Percentiles rank a stretch among this genome's conserved stretches.
phyloP scores from a whole-genome alignment of 2,113 vertebrate species.

The Anarrhichthys ocellatus region DNA sequence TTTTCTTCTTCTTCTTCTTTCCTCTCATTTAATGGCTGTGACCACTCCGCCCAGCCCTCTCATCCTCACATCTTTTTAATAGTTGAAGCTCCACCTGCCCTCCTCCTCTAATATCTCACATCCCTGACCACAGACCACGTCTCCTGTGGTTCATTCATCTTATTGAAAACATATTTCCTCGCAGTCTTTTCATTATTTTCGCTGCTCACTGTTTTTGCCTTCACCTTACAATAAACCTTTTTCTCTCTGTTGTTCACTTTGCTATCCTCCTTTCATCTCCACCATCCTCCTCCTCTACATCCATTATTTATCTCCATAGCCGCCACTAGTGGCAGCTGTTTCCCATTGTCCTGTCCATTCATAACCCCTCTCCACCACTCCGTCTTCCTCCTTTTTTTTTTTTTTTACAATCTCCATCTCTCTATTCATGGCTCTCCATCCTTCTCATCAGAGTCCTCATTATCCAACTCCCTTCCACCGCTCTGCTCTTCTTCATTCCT shows the following conservation, averaged over 20 bases:
- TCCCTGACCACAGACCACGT: conserved; percentile 16
- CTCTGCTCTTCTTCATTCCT: conserved; percentile 27
- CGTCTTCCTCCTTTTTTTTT: neutral
- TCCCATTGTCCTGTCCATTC: conserved; percentile 52
- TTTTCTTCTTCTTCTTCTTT: neutral
- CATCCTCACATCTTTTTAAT: conserved; percentile 54
- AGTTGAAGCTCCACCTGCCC: conserved; percentile 47
- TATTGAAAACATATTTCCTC: conserved; percentile 43
- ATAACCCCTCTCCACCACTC: conserved; percentile 33
- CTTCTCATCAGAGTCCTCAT: conserved; percentile 69
- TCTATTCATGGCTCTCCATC: conserved; percentile 58
- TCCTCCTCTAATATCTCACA: conserved; percentile 57
- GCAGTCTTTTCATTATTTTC: conserved; percentile 24
- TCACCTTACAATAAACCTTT: conserved; percentile 35
- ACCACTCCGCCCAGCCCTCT: conserved; percentile 55
- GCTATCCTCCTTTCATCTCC: conserved; percentile 35
- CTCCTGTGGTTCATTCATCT: conserved; percentile 38
- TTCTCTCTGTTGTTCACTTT: conserved; percentile 31
- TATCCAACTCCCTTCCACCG: conserved; percentile 57
- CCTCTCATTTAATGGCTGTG: conserved; percentile 44
- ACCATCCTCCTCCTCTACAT: conserved; percentile 21
- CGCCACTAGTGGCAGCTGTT: conserved; percentile 77
- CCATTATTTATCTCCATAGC: conserved; percentile 60
- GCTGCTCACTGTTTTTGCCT: neutral
- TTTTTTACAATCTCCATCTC: conserved; percentile 36